These are phyloP conservation scores for Chymomyza fuscimana DNA, from an alignment of 2,888 invertebrate species.

Conservation along the genomic window DNA sequence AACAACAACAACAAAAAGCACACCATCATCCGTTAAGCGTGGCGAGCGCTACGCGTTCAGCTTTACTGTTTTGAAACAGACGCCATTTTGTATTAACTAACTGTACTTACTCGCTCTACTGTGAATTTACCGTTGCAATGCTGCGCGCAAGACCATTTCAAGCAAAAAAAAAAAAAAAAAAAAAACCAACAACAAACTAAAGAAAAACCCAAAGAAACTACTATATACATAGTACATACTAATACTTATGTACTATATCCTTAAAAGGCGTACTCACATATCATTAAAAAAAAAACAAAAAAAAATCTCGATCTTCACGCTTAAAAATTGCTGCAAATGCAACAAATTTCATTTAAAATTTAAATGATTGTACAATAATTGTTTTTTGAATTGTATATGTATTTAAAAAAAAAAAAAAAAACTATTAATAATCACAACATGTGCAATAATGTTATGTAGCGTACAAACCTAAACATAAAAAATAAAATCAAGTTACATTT, in stretches of 20 bases:
- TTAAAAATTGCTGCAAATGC: not conserved
- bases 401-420: not conserved
- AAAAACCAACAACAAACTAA: not conserved
- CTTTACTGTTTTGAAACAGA: constrained; percentile 52
- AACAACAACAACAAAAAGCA: constrained; percentile 31
- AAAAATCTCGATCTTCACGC: not conserved
- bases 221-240: not conserved
- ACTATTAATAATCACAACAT: constrained; percentile 22
- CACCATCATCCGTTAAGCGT: constrained; percentile 46
- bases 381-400: not conserved
- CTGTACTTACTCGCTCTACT: not conserved
- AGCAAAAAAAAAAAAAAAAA: not conserved
- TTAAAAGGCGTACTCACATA: not conserved
- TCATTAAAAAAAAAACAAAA: not conserved
- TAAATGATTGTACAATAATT: not conserved
- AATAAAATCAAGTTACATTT: constrained; percentile 53
- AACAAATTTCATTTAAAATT: not conserved
- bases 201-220: no score
- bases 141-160: not conserved
- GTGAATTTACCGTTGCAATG: not conserved
- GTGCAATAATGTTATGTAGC: constrained; percentile 64
- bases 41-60: constrained; percentile 44
- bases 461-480: constrained; percentile 34
- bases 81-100: constrained; percentile 2
- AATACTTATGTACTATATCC: not conserved